Base-by-base conservation (phyloP, 1,140 invertebrate species). In the Chelonus insularis region DNA sequence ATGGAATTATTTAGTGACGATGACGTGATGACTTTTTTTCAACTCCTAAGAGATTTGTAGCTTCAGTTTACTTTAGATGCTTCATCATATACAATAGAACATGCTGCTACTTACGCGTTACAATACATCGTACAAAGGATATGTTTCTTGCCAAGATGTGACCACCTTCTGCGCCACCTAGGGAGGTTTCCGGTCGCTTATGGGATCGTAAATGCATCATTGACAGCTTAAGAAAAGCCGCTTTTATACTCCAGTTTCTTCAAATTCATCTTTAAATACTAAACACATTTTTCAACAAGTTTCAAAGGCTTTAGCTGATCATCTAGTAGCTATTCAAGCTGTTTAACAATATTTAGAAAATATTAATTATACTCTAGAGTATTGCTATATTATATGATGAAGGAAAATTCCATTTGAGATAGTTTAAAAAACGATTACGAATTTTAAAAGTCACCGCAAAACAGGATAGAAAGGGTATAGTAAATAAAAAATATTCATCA, bases 111-210 rank as follows among this genome's bases (percentile, higher is more conserved):
- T 78, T 76, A 72, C 55, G 51, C 56, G 8, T 47, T n/a, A 77
- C 74, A 78, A 78, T 76, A 21, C 47, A 18, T 1, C 36, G 25
- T 59, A 80, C 75, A 76, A 80, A 69, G 65, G 9, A 32, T 32
- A 65, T 60, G 71, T 76, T 79, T 78, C 68, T 72, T 64, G 65
- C 60, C 63, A 62, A 69, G 66, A 74, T 72, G 60, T 67, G 74
- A 61, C 70, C 65, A 56, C 65, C 69, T 71, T 59, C 66, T 32
- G 67, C 67, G 68, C 51, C 63, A 47, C 11, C 50, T 69, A 65
- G 41, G 71, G 67, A 71, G 64, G 67, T 64, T 73, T 72, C 72
- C 72, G 71, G 68, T n/a, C 62, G 60, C 32, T 50, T 50, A 25
- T 25, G 25, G 3, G 11, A 52, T 57, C 56, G 62, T 77, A 74